phyloP scores from a whole-genome alignment of 2,797 vertebrate genomes.

The Intellagama lesueurii region DNA sequence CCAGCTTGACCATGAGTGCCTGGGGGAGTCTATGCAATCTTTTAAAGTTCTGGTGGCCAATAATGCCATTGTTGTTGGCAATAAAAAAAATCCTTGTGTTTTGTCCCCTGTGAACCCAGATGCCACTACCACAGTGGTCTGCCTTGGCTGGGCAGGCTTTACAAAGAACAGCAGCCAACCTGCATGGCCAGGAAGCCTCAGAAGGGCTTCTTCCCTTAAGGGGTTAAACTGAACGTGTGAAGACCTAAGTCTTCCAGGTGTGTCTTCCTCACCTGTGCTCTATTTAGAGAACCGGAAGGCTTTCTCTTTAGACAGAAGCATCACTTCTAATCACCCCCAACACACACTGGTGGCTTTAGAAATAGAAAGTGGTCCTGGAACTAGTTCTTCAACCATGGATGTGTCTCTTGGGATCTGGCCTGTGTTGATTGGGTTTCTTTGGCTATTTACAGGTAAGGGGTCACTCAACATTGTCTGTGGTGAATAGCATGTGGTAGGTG shows the following conservation, averaged over 20 bases:
- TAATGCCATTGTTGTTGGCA: too few relatives aligned
- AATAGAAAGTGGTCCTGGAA: not conserved
- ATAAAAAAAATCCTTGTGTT: too few relatives aligned
- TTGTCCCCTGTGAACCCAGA: too few relatives aligned
- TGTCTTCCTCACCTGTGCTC: not conserved
- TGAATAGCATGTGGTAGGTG: not conserved
- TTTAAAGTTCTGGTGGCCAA: too few relatives aligned
- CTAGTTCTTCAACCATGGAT: not conserved
- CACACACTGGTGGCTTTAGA: not conserved
- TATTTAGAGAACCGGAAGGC: not conserved
- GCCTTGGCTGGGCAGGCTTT: too few relatives aligned
- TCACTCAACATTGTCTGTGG: not conserved
- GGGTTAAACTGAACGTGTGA: slow-evolving; percentile 16
- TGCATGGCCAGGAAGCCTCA: too few relatives aligned
- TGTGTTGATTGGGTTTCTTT: not conserved
- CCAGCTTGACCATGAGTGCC: too few relatives aligned
- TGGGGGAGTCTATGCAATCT: too few relatives aligned
- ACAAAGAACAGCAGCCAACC: too few relatives aligned
- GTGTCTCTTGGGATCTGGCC: not conserved
- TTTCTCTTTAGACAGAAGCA: fast-evolving
- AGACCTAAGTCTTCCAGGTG: not conserved
- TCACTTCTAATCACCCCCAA: too few relatives aligned
- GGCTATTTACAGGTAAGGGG: slow-evolving; percentile 19
- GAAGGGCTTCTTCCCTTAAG: not conserved
- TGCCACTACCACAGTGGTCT: too few relatives aligned